Evolutionary conservation across 2,113 vertebrate genomes (phyloP), one percentile per base, ranked within the genome.

Genomic region (Gopherus evgoodei): DNA sequence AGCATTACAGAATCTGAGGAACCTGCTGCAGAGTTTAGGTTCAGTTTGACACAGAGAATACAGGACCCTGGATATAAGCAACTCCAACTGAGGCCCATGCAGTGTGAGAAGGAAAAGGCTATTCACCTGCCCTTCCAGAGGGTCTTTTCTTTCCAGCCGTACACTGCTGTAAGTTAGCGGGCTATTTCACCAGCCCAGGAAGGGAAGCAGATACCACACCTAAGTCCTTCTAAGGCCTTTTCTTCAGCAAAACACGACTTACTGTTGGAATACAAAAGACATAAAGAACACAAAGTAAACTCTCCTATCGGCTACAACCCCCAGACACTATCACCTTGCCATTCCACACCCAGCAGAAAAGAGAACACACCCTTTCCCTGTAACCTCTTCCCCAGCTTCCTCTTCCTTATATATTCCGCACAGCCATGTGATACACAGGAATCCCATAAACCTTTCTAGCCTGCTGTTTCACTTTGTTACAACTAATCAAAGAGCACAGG

Each of bases 241-340:
- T n/a, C 42, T 83, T 88, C 90, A 90, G 88, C 79, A 59, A 62
- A 62, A 83, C 83, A 72, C 21, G 19, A 89, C 56, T 91, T 91
- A 94, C 2, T 22, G 11, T 80, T 91, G 59, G 22, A 86, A 29
- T 88, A 80, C 35, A 3, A 72, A 84, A 16, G 4, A 1, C 1
- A 69, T 47, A 50, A 90, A 93, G 31, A 90, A 81, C 94, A 88
- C 87, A 53, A 88, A 88, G 5, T 47, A 72, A 91, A 95, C 84
- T 62, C 91, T 54, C 69, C 79, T 49, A 54, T 25, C 86, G 44
- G 19, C 31, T 95, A 6, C 84, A 35, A 52, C 42, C 80, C 78
- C 54, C 88, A 91, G 59, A 95, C 80, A 83, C 42, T 85, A 62
- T 14, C 22, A 44, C 47, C 42, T 87, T 90, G 22, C 19, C 8